A percentile compares a stretch with the other conserved stretches of the same genome.
Conservation (phyloP, 2,113 vertebrate genomes). For the Larimichthys crocea region DNA sequence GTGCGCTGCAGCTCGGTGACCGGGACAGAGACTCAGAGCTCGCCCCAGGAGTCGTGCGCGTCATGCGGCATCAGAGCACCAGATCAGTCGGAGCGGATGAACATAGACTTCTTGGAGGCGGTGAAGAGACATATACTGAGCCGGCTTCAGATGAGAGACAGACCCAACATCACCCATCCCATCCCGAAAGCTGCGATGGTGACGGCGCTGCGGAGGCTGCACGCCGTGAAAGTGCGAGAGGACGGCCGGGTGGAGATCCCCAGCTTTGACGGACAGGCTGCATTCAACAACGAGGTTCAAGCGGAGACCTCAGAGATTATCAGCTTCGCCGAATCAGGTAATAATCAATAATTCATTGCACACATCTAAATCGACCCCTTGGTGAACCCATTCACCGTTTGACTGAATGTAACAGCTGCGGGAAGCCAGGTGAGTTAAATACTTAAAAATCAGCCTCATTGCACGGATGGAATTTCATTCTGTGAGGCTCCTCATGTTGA, state of each 20-base stretch:
- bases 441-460: neutral
- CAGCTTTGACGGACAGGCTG: conserved; percentile 92
- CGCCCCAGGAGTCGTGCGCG: conserved; percentile 89
- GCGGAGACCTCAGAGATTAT: conserved; percentile 94
- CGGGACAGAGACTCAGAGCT: conserved; percentile 77
- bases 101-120: conserved; percentile 94
- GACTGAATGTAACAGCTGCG: conserved; percentile 1
- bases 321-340: conserved; percentile 98
- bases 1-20: conserved; percentile 77
- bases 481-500: neutral
- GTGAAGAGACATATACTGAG: conserved; percentile 97
- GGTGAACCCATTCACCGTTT: conserved; percentile 51
- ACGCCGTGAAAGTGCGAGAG: conserved; percentile 94
- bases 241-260: conserved; percentile 97
- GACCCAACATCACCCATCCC: conserved; percentile 97
- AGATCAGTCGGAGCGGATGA: conserved; percentile 88
- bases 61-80: conserved; percentile 91
- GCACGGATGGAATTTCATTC: neutral
- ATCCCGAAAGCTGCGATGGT: conserved; percentile 96
- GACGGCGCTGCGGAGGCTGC: conserved; percentile 95
- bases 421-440: neutral
- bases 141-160: conserved; percentile 93
- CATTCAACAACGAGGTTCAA: conserved; percentile 88
- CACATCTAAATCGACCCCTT: conserved; percentile 29
- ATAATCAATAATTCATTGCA: conserved; percentile 56